phyloP scores from a whole-genome alignment of 2,888 invertebrate genomes.

The Torymus texanus region DNA sequence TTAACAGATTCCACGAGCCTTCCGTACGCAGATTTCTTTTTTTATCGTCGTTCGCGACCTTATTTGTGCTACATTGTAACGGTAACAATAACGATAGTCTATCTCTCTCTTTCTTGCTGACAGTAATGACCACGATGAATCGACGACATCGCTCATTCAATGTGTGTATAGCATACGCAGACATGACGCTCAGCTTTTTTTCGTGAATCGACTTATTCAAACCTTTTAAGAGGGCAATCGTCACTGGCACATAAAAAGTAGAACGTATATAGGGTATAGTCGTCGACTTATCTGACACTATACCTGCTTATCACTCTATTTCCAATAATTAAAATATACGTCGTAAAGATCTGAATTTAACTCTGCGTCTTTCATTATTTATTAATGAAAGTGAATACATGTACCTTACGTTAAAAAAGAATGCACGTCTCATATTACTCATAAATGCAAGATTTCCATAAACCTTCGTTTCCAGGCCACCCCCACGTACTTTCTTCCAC shows the following conservation, averaged over 20 bases:
- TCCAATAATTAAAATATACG: too few relatives aligned
- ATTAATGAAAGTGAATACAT: too few relatives aligned
- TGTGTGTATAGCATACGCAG: not conserved
- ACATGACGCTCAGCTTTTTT: slow-evolving; percentile 14
- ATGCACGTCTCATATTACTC: too few relatives aligned
- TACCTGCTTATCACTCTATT: too few relatives aligned
- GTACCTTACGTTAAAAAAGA: too few relatives aligned
- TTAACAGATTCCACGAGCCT: slow-evolving; percentile 26
- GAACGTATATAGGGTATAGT: too few relatives aligned
- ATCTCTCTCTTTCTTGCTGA: not conserved
- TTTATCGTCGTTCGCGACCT: slow-evolving; percentile 29
- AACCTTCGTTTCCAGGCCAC: too few relatives aligned
- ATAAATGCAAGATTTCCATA: too few relatives aligned
- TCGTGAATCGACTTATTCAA: slow-evolving; percentile 5
- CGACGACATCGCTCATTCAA: slow-evolving; percentile 20
- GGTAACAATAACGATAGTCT: slow-evolving; percentile 46
- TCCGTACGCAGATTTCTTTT: not conserved
- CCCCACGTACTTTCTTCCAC: too few relatives aligned
- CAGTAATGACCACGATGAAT: slow-evolving; percentile 23
- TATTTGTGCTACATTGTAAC: slow-evolving; percentile 39
- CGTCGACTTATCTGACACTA: too few relatives aligned
- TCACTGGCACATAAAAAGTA: not conserved
- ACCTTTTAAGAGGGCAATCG: slow-evolving; percentile 13
- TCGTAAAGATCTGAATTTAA: too few relatives aligned
- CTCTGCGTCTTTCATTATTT: too few relatives aligned